Evolutionary conservation across 2,797 vertebrate species (phyloP), one percentile per base, ranked within the genome.

Genomic region (Sphaeramia orbicularis): DNA sequence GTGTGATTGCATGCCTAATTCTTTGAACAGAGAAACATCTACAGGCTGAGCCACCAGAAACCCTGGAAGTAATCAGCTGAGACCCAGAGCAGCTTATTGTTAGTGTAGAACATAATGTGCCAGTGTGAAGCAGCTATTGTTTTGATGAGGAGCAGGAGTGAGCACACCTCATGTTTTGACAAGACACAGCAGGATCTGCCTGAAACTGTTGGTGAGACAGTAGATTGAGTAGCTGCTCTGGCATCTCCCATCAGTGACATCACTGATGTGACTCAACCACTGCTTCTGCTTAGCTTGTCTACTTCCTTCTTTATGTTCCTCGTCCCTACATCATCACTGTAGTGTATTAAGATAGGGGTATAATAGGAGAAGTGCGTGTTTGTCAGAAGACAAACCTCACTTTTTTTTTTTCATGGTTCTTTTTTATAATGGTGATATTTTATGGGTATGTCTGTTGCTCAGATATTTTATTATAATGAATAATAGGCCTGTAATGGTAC

Each of bases 301-400:
- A 65, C 84, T 89, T 90, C 88, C 86, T 83, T 61, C 44, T 77
- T 77, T 71, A 73, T 80, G 58, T 83, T 82, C 41, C n/a, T 55
- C 7, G 13, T 55, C 59, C 24, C 71, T 74, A 19, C 35, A 0
- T 27, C 44, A 55, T 47, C 67, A 73, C 10, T 32, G 7, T 53
- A 52, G 15, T 6, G 36, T 12, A 11, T 43, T 9, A 48, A 52
- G 56, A 15, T 7, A 10, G 24, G 50, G 19, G 43, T 41, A 40
- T 38, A 62, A 38, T n/a, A 49, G 42, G 15, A 68, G 59, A 64
- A 56, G 43, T 36, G 16, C 44, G 9, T 54, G 13, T 37, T 1
- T 50, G 47, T 16, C 30, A 7, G 12, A 37, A 18, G 15, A 10
- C 12, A 30, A 10, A 40, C 24, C 9, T 14, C 47, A 6, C 4